Base-by-base conservation (phyloP, 2,888 invertebrate species). In the Lasioglossum lativentre region DNA sequence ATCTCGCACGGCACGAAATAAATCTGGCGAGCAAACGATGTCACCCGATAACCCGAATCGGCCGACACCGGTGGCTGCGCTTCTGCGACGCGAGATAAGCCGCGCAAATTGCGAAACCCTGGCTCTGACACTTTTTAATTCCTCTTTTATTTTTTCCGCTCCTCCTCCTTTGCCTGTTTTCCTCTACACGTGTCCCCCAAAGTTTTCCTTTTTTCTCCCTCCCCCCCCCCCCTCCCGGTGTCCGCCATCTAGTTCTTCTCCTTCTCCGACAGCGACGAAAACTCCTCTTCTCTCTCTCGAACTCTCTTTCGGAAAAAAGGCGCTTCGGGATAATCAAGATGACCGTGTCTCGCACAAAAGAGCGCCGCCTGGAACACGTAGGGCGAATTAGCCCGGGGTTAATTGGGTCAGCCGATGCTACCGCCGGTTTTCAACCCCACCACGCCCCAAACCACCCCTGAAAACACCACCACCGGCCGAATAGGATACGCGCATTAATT, bases 391-490 rank as follows among this genome's bases (percentile, higher is more conserved):
- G 86, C 83, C 71, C 34, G 47, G 52, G 83, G 86, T 85, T 91
- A 91, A 91, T 91, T 91, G 88, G 89, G 88, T 89, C 89, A 91
- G 38, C 52, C 79, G 82, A 34, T 68, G 76, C 78, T 72, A 68
- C 77, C 78, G 56, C 59, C 19, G 59, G 74, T 72, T 76, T 77
- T 75, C 81, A 68, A 75, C 59, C 77, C 83, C 45, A 30, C 59
- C 59, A 14, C 27, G 27, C 27, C n/a, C 1, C 27, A 14, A 14
- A 16, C 27, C 0, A 6, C 16, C 38, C 45, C 45, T n/a, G 56
- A n/a, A 56, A n/a, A 10, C 3, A 38, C n/a, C 56, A 59, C 74
- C 66, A 23, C 47, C 66, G n/a, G 19, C 70, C 78, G 72, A 77
- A 73, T 74, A 52, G 79, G 88, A 82, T 85, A 72, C 78, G 73